A percentile compares a stretch with the other conserved stretches of the same genome.
Evolutionary conservation across 2,113 vertebrate species (phyloP).

Genomic region (Poicephalus gulielmi): DNA sequence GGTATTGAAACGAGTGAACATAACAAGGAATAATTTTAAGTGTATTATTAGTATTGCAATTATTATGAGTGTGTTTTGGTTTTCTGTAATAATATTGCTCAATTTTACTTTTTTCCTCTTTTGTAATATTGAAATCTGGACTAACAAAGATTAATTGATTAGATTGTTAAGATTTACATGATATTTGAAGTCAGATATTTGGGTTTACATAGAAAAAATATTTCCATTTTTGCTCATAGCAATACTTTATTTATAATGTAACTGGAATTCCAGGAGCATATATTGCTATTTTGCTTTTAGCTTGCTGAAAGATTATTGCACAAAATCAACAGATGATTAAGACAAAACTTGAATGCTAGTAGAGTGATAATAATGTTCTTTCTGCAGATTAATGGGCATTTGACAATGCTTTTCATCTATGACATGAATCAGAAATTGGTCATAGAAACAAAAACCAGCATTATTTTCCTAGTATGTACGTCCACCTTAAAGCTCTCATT

Average conservation of each 20-base stretch:
- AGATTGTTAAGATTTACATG: not conserved
- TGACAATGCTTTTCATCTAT: not conserved
- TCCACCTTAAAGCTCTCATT: not conserved
- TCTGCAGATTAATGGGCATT: not conserved
- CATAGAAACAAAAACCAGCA: accelerated
- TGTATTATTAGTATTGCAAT: not conserved
- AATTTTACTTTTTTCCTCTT: not conserved
- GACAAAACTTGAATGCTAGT: not conserved
- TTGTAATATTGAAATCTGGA: not conserved
- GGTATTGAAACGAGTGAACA: not conserved
- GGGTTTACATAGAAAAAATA: not conserved
- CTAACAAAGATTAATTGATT: not conserved
- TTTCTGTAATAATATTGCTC: not conserved
- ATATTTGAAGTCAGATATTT: not conserved
- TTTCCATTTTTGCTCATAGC: not conserved
- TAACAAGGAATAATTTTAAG: not conserved
- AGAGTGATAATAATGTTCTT: not conserved
- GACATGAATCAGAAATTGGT: not conserved
- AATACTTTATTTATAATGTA: not conserved
- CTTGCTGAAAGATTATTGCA: not conserved
- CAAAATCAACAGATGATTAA: not conserved
- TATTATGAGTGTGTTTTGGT: not conserved
- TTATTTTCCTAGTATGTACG: accelerated
- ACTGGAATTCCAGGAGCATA: not conserved
- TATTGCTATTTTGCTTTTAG: not conserved